These are phyloP conservation scores for Bombus confusus DNA, from an alignment of 1,140 invertebrate genomes.

Conservation along the genomic window DNA sequence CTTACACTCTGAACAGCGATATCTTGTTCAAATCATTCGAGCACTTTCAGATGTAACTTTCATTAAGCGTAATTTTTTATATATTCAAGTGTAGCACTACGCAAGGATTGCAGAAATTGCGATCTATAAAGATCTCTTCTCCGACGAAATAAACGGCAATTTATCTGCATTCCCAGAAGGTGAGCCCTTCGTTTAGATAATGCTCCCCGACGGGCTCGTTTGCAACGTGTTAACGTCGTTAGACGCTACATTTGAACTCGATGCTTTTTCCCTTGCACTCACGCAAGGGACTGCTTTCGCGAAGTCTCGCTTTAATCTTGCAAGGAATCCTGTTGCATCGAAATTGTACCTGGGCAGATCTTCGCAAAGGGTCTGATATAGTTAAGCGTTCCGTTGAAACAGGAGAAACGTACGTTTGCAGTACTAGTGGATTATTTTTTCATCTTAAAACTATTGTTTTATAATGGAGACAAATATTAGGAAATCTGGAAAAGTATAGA, in stretches of 20 bases:
- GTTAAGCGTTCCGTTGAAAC: background rate
- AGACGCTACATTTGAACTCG: background rate
- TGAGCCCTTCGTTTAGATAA: background rate
- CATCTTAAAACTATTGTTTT: background rate
- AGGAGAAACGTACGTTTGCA: background rate
- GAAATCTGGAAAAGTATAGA: background rate
- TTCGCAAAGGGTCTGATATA: background rate
- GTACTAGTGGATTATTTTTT: background rate
- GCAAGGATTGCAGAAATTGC: background rate
- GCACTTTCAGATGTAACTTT: background rate
- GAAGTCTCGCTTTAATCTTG: slow-evolving; percentile 33
- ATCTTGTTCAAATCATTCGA: background rate
- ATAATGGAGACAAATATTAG: background rate
- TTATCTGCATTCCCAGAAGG: background rate
- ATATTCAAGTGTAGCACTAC: too few species aligned
- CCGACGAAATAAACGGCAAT: background rate
- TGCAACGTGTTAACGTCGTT: slow-evolving; percentile 30
- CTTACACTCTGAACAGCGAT: background rate
- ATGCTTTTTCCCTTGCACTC: background rate
- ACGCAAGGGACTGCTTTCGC: background rate
- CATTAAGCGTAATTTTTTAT: too few species aligned
- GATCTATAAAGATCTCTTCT: background rate
- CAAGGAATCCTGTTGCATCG: background rate
- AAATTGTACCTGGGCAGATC: background rate
- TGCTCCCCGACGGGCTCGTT: slow-evolving; percentile 37